phyloP scores from a whole-genome alignment of 2,888 invertebrate genomes.

The Ditylenchus weischeri region DNA sequence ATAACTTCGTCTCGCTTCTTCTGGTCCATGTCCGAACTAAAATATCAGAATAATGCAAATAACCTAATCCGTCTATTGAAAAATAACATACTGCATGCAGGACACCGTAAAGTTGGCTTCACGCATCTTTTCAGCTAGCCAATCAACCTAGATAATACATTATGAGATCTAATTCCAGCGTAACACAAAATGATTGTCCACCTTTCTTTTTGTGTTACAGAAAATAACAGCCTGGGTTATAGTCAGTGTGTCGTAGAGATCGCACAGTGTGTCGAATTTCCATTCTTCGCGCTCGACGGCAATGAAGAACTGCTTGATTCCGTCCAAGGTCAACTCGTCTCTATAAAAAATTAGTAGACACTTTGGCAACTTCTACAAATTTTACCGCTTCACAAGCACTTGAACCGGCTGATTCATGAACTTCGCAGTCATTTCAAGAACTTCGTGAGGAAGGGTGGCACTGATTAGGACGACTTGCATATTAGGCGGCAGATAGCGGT shows the following conservation, averaged over 20 bases:
- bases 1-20: slow-evolving; percentile 97
- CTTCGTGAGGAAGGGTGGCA: slow-evolving; percentile 96
- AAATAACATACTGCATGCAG: slow-evolving; percentile 75
- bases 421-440: slow-evolving; percentile 99
- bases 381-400: slow-evolving; percentile 90
- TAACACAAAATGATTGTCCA: neutral
- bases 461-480: slow-evolving; percentile 87
- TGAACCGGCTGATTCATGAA: slow-evolving; percentile 99
- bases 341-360: slow-evolving; percentile 50
- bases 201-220: slow-evolving; percentile 80
- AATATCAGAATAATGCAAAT: too few relatives aligned
- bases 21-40: slow-evolving; percentile 72
- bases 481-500: slow-evolving; percentile 91
- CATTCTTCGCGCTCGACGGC: slow-evolving; percentile 98
- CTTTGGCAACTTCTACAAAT: neutral
- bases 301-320: slow-evolving; percentile 98
- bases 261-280: slow-evolving; percentile 42
- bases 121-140: slow-evolving; percentile 98
- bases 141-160: slow-evolving; percentile 73
- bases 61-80: slow-evolving; percentile 8
- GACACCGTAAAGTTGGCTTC: slow-evolving; percentile 98
- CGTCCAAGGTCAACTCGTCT: slow-evolving; percentile 97
- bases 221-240: slow-evolving; percentile 99
- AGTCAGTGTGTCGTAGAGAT: slow-evolving; percentile 84
- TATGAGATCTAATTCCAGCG: neutral